Evolutionary conservation across 2,888 invertebrate genomes (phyloP).

Genomic region (Leptinotarsa rubiginosa): DNA sequence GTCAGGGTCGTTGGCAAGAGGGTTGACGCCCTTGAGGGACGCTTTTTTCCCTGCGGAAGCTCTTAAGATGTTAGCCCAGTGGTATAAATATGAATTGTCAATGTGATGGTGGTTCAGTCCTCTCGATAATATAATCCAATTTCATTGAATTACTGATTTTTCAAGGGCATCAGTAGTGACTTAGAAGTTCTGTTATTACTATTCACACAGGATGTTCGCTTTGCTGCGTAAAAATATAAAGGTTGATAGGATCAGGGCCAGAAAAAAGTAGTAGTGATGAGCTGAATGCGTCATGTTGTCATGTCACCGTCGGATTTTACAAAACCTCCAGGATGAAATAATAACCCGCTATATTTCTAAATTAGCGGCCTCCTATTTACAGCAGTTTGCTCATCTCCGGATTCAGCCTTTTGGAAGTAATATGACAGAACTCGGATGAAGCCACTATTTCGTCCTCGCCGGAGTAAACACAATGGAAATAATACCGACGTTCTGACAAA

Average conservation of each 20-base stretch:
- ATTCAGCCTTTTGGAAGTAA: not conserved
- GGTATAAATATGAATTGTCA: too few species aligned
- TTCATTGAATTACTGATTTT: too few species aligned
- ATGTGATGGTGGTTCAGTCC: too few species aligned
- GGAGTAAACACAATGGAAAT: not conserved
- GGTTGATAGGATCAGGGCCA: too few species aligned
- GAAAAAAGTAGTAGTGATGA: not conserved
- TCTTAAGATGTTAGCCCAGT: too few species aligned
- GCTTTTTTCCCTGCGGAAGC: too few species aligned
- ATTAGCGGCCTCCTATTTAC: not conserved
- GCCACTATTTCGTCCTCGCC: not conserved
- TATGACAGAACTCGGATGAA: not conserved
- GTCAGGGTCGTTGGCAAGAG: slow-evolving; percentile 3
- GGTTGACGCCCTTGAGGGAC: not conserved
- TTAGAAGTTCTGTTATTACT: too few species aligned
- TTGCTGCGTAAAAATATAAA: too few species aligned
- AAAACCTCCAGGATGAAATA: not conserved
- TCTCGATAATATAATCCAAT: too few species aligned
- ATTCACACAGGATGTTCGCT: too few species aligned
- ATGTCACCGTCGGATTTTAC: not conserved
- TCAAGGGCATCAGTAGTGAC: too few species aligned
- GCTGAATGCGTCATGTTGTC: not conserved
- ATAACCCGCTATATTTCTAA: not conserved
- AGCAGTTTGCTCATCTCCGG: not conserved
- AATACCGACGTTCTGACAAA: not conserved